Base-by-base conservation (phyloP, 2,888 invertebrate genomes). In the Phengaris alcon region DNA sequence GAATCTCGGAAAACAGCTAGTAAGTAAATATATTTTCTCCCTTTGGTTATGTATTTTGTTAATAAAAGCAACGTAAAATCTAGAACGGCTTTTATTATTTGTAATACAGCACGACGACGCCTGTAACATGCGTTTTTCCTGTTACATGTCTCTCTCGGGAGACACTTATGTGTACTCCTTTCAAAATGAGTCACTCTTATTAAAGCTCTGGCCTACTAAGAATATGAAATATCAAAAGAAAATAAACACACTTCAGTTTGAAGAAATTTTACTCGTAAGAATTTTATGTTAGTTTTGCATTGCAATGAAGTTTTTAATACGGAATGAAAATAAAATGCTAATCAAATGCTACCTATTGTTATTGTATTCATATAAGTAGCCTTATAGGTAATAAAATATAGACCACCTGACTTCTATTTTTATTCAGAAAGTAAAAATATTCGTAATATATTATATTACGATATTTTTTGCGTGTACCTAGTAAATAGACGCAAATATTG, bases 81-180 rank as follows among this genome's bases (percentile, higher is more conserved):
- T 64, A 44, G 64, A 64, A 64, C 64, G 64, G 35, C 64, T 64
- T 64, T 64, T 64, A 64, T 64, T 64, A 64, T 44, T 64, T 64
- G 64, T 64, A 64, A 64, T 64, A 64, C 64, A 64, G 64, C 64
- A 64, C 64, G 35, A 44, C 64, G 64, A 44, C 64, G 64, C 64
- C 15, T 44, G 64, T 64, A 64, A 64, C 64, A 35, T 64, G 64
- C 64, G 64, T 64, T 64, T 64, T 64, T 64, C 35, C 64, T 64
- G 64, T 64, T 22, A 64, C 64, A 64, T 15, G 64, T 12, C 35
- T 64, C 64, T 64, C 64, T 13, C 64, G 64, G 64, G 64, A 6
- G 64, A 64, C 64, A 44, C 64, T 64, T 64, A 69, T 69, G 69
- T 48, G 69, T 46, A n/a, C 69, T 69, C 69, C 69, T 69, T 69